Evolutionary conservation across 64 coral and sea anemone species (phyloP), one percentile per base, ranked within the genome.

Genomic region (Platygyra sinensis): DNA sequence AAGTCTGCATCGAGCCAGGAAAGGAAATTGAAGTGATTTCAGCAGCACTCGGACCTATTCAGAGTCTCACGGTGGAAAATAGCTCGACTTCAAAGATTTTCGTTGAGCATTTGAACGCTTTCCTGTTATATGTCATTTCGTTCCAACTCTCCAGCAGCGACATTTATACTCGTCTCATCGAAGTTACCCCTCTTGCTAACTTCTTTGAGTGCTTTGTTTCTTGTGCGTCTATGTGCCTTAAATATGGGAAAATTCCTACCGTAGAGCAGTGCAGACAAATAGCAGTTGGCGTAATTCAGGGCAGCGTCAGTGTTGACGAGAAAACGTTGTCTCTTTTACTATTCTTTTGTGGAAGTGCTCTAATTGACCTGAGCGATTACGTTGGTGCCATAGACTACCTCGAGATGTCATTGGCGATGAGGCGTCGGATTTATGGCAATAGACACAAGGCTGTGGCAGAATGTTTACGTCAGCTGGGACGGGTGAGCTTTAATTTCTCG

Each of bases 161-260:
- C 10, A 29, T 79, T 55, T 55, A 79, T 57, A 28, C 19, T 14
- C 19, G 55, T 52, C 20, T 79, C 24, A 8, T 18, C 46, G 55
- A 54, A 79, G 76, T 28, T 22, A 79, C 76, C 24, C 9, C 17
- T n/a, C 22, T 77, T 2, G 42, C 30, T 52, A 19, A 77, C 19
- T 77, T 77, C 24, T 51, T 76, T 33, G 74, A 77, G 75, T n/a
- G 75, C 75, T 77, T 79, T 57, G 25, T 54, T 57, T 79, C 50
- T 27, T 79, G 49, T 28, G 76, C 76, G 8, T 27, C 49, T 27
- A 55, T 15, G 51, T 79, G 76, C 46, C 46, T 79, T 24, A 55
- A n/a, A n/a, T 79, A 79, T 15, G 76, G 76, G 9, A 79, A 79
- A 79, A 19, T 54, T 1, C 3, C 20, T 12, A 10, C 13, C 46